Evolutionary conservation across 2,888 invertebrate species (phyloP).

Genomic region (Ectropis crepuscularia): DNA sequence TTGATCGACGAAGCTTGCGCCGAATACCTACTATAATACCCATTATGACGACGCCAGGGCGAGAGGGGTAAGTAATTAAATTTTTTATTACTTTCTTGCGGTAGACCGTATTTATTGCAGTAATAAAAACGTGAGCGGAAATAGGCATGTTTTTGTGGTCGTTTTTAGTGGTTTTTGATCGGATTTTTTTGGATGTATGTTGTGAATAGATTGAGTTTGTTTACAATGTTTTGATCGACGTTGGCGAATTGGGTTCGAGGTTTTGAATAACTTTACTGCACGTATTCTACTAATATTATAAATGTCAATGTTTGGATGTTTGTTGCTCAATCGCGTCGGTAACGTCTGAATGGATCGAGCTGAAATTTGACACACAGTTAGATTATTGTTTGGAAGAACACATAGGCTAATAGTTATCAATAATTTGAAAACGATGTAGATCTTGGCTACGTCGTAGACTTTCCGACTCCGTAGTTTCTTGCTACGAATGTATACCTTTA

Average conservation of each 20-base stretch:
- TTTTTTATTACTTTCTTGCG: slow-evolving; percentile 41
- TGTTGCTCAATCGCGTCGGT: no score
- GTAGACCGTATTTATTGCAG: slow-evolving; percentile 39
- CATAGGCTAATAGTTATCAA: no score
- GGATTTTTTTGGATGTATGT: slow-evolving; percentile 18
- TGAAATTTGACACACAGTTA: no score
- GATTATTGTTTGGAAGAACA: no score
- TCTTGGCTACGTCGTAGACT: no score
- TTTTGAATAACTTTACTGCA: background rate
- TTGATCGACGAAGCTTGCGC: slow-evolving; percentile 37
- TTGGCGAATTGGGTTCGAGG: background rate
- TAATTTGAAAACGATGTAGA: no score
- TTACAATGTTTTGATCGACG: background rate
- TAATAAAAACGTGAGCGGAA: slow-evolving; percentile 40
- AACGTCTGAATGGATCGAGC: no score
- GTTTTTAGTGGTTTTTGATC: slow-evolving; percentile 34
- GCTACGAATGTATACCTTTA: no score
- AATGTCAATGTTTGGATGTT: no score
- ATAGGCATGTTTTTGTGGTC: slow-evolving; percentile 36
- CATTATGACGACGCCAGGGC: slow-evolving; percentile 18
- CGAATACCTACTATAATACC: slow-evolving; percentile 20
- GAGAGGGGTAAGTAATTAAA: slow-evolving; percentile 37
- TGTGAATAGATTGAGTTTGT: slow-evolving; percentile 18
- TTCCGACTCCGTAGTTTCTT: no score
- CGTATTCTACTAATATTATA: no score